A percentile compares a stretch with the other conserved stretches of the same genome.
Conservation (phyloP, 2,888 invertebrate genomes). For the Nomada ruficornis region DNA sequence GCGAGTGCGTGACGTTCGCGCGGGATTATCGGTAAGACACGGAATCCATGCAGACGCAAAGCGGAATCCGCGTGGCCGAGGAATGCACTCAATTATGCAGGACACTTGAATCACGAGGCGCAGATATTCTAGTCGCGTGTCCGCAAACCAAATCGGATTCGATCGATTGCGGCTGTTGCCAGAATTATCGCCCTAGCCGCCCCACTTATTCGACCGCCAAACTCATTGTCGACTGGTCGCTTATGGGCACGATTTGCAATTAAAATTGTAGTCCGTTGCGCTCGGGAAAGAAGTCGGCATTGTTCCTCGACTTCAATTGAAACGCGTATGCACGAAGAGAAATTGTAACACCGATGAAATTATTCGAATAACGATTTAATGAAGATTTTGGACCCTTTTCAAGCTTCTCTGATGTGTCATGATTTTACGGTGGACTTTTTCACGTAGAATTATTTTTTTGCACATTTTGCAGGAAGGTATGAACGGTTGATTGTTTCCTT, state of each 20-base stretch:
- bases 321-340: too few species aligned
- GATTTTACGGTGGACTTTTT: too few species aligned
- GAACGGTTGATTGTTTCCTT: too few species aligned
- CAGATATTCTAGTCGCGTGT: slow-evolving; percentile 54
- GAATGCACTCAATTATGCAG: slow-evolving; percentile 56
- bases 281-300: too few species aligned
- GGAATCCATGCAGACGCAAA: slow-evolving; percentile 53
- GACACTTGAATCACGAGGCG: slow-evolving; percentile 46
- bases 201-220: slow-evolving; percentile 34
- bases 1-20: slow-evolving; percentile 26
- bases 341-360: too few species aligned
- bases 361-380: too few species aligned
- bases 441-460: too few species aligned
- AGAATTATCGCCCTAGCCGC: slow-evolving; percentile 52
- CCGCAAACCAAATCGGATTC: slow-evolving; percentile 53
- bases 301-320: too few species aligned
- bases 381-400: too few species aligned
- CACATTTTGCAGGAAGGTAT: too few species aligned
- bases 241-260: background rate
- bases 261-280: too few species aligned
- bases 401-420: too few species aligned
- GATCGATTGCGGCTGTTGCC: slow-evolving; percentile 50
- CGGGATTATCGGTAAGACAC: slow-evolving; percentile 21
- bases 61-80: slow-evolving; percentile 55
- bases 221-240: background rate